Base-by-base conservation (phyloP, 2,888 invertebrate genomes). In the Pelosia muscerda region DNA sequence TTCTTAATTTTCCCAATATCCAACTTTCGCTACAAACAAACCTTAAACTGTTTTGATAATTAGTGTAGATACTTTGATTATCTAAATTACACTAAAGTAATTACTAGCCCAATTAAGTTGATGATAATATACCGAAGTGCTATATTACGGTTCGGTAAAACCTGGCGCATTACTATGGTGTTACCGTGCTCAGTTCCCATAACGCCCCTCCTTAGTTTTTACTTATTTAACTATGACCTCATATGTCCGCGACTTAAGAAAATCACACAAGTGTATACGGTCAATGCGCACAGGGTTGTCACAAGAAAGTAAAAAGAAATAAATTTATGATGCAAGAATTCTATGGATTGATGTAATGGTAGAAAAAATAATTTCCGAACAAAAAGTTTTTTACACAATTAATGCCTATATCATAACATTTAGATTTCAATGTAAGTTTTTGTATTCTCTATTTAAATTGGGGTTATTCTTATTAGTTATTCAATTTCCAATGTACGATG, bases 181-280 rank as follows among this genome's bases (percentile, higher is more conserved):
- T 93, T 93, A 93, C 93, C 87, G 94, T 95, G 95, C 82, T 94
- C 95, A 90, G 83, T 92, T 95, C 95, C 95, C 95, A 95, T 95
- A 95, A 95, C 95, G 94, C 95, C 95, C 95, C 90, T 87, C 89
- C 94, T 92, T 87, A 80, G 89, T 92, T 93, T 92, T 93, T 93
- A 92, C 92, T 91, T 91, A 90, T 87, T 93, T 93, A 94, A 94
- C 93, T 95, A 94, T 94, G 94, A 94, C 95, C 95, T 95, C 94
- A 94, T 92, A 90, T 94, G 93, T 93, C 92, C 90, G 87, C 91
- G 90, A 93, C 94, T 94, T 94, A 95, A 95, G 94, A 94, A 95
- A 95, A 94, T 95, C 94, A 94, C 93, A 93, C 90, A 91, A 88
- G 84, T 83, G 76, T 86, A 86, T 83, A 89, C 89, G 88, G 87